These are phyloP conservation scores for Aphodius sticticus DNA, from an alignment of 2,888 invertebrate species.

Conservation along the genomic window DNA sequence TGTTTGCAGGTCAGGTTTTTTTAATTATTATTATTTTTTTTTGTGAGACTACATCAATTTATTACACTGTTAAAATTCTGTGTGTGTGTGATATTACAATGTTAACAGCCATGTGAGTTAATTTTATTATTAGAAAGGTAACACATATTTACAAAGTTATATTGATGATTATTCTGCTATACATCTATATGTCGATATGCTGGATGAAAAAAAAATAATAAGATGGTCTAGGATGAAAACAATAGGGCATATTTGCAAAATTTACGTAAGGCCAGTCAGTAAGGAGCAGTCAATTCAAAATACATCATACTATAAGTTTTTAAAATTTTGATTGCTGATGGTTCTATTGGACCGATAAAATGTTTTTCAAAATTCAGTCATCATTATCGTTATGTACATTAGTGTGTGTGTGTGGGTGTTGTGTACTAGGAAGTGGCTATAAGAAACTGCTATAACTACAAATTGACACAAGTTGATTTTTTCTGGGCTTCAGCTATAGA, in stretches of 20 bases:
- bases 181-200: constrained; percentile 22
- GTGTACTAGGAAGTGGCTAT: no score
- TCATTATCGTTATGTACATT: no score
- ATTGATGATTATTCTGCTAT: constrained; percentile 12
- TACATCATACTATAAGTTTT: no score
- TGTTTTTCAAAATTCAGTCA: no score
- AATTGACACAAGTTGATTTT: no score
- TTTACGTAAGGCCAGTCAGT: background rate
- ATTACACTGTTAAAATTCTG: constrained; percentile 33
- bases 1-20: background rate
- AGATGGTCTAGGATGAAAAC: background rate
- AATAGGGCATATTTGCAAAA: background rate
- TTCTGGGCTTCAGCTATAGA: no score
- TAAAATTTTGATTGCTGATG: no score
- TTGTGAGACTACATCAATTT: background rate
- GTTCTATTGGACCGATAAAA: no score
- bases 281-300: background rate
- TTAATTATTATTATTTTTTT: no score
- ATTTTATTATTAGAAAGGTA: constrained; percentile 6
- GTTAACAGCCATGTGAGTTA: constrained; percentile 44
- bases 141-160: constrained; percentile 26
- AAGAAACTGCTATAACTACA: no score
- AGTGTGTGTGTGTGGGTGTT: no score
- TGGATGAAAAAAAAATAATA: constrained; percentile 5
- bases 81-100: constrained; percentile 41